These are phyloP conservation scores for Amblyopsis rosae DNA, from an alignment of 2,113 vertebrate genomes.

Conservation along the genomic window DNA sequence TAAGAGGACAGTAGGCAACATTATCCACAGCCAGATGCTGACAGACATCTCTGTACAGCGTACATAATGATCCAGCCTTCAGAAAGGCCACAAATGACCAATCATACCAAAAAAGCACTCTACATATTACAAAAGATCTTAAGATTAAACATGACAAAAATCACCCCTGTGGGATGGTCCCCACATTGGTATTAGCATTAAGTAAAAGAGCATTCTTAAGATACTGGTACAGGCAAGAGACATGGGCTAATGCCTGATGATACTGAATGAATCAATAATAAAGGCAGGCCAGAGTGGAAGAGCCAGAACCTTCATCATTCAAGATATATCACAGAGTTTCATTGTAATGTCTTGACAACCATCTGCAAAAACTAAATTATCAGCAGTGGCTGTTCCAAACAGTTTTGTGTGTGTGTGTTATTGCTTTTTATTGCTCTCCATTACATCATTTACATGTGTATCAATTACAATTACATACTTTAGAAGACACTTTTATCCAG, in stretches of 20 bases:
- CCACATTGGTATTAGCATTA: not conserved
- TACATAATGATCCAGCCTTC: too few species aligned
- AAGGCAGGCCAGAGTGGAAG: conserved; percentile 28
- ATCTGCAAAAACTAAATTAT: conserved; percentile 12
- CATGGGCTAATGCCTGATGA: conserved; percentile 37
- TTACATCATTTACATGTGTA: conserved; percentile 50
- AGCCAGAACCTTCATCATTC: conserved; percentile 30
- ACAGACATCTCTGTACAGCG: not conserved
- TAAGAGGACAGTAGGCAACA: not conserved
- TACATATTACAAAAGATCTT: too few species aligned
- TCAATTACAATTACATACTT: conserved; percentile 6
- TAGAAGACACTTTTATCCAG: too few species aligned
- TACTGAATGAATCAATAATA: conserved; percentile 51
- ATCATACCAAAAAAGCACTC: too few species aligned
- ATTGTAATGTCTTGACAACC: conserved; percentile 16
- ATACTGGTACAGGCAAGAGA: conserved; percentile 36
- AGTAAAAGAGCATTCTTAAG: conserved; percentile 23
- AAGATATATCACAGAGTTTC: conserved; percentile 20
- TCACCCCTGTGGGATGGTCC: too few species aligned
- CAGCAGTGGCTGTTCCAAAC: conserved; percentile 21
- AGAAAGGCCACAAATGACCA: too few species aligned
- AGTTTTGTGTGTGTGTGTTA: conserved; percentile 28
- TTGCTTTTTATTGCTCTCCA: conserved; percentile 38
- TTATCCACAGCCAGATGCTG: not conserved
- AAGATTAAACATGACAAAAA: too few species aligned